These are phyloP conservation scores for Thalassophryne amazonica DNA, from an alignment of 2,797 vertebrate species.

Conservation along the genomic window DNA sequence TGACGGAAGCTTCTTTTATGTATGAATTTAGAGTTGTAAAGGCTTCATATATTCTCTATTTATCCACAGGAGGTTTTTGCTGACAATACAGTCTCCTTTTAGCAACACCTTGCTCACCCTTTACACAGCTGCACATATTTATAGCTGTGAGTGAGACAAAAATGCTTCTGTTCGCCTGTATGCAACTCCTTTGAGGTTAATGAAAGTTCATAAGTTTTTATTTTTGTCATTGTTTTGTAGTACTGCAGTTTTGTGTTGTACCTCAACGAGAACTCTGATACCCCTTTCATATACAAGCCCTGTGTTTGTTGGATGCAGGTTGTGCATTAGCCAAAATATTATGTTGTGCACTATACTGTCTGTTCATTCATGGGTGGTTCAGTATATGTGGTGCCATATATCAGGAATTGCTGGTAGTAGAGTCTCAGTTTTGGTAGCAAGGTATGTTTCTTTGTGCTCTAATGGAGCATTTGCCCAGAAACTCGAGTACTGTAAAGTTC, in stretches of 20 bases:
- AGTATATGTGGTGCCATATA: too few species aligned
- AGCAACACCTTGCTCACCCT: conserved; percentile 5
- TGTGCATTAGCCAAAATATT: too few species aligned
- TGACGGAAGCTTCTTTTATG: neutral
- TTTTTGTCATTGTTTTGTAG: too few species aligned
- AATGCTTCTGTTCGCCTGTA: neutral
- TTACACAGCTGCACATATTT: conserved; percentile 11
- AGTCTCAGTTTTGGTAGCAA: too few species aligned
- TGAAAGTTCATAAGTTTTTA: too few species aligned
- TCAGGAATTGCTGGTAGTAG: too few species aligned
- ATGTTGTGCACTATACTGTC: too few species aligned
- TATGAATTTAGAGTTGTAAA: conserved; percentile 2
- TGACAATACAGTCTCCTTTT: conserved; percentile 14
- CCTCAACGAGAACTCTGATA: neutral
- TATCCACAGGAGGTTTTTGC: conserved; percentile 11
- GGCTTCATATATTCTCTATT: neutral
- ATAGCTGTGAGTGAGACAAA: neutral
- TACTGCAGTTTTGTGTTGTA: too few species aligned
- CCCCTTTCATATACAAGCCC: neutral
- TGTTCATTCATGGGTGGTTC: too few species aligned
- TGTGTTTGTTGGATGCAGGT: neutral
- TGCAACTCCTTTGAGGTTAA: neutral
- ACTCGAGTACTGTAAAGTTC: too few species aligned
- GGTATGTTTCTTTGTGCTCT: too few species aligned
- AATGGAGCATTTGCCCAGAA: too few species aligned